These are phyloP conservation scores for Troides oblongomaculatus DNA, from an alignment of 2,888 invertebrate species.

Conservation along the genomic window DNA sequence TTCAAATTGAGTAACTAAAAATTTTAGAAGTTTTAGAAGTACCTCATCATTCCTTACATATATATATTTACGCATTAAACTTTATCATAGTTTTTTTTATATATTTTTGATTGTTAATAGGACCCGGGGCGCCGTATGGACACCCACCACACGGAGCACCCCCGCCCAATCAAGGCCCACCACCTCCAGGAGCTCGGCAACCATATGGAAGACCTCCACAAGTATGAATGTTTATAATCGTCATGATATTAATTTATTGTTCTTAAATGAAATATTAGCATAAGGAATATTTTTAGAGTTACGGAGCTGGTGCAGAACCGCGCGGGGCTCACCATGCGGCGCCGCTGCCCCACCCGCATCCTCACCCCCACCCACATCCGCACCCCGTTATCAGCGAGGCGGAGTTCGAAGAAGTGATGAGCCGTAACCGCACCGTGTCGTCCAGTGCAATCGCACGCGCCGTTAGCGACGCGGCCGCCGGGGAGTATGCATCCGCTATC, in stretches of 20 bases:
- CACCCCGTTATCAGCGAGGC: constrained; percentile 86
- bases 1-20: no score
- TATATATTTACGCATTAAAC: no score
- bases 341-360: constrained; percentile 42
- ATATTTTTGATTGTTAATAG: constrained; percentile 35
- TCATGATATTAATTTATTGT: not conserved
- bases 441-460: constrained; percentile 98
- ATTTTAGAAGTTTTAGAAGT: no score
- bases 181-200: constrained; percentile 69
- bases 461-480: constrained; percentile 97
- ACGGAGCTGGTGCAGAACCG: constrained; percentile 49
- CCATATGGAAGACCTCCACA: constrained; percentile 83
- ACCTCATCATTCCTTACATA: no score
- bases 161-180: constrained; percentile 84
- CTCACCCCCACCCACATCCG: constrained; percentile 43
- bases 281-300: constrained; percentile 40
- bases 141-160: constrained; percentile 83
- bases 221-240: constrained; percentile 39
- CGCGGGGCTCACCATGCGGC: constrained; percentile 43
- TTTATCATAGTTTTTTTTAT: no score
- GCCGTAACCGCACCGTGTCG: constrained; percentile 97
- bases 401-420: constrained; percentile 99
- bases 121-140: constrained; percentile 84
- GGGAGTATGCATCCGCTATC: constrained; percentile 98
- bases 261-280: not conserved